Evolutionary conservation across 2,113 vertebrate species (phyloP), one percentile per base, ranked within the genome.

Genomic region (Corythornis vintsioides): DNA sequence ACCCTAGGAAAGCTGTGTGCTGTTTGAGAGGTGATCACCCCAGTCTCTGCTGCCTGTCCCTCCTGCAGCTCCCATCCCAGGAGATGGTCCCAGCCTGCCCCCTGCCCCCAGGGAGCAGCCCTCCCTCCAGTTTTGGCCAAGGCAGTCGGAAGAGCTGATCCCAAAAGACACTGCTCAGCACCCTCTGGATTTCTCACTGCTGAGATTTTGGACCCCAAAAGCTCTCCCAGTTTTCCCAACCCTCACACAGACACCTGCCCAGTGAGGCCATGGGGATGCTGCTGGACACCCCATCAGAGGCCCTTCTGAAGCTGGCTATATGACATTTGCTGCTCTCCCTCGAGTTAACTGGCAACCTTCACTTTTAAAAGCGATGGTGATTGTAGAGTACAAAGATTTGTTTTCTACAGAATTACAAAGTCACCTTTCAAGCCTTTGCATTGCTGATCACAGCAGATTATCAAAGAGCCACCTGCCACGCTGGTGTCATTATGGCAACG

Each of bases 241-340:
- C 7, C 25, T 53, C 13, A 1, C 0, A 5, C 8, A 43, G 7
- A 18, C 31, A 8, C 45, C 31, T 7, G 5, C 31, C 29, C 35
- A 9, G 5, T 1, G 3, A 42, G 53, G n/a, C 67, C 42, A 0
- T 0, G 10, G 29, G 11, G 42, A 33, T 3, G 31, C 15, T 20
- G 16, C 1, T 11, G 26, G 48, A 35, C 31, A 4, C 13, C 31
- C 5, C 42, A 38, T n/a, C 55, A 10, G 20, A 43, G n/a, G 45
- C 33, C 86, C 9, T 29, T 25, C 75, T 2, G 8, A 1, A 24
- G 53, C 19, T 35, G 60, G 10, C 9, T 29, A 0, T 5, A 1
- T 0, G 1, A 7, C 11, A 6, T 0, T 20, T 10, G 0, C 2
- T 10, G 15, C 5, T n/a, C 6, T 38, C 25, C 40, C 50, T 28